Conservation (phyloP, 2,797 vertebrate species). For the Galagoides demidoff region DNA sequence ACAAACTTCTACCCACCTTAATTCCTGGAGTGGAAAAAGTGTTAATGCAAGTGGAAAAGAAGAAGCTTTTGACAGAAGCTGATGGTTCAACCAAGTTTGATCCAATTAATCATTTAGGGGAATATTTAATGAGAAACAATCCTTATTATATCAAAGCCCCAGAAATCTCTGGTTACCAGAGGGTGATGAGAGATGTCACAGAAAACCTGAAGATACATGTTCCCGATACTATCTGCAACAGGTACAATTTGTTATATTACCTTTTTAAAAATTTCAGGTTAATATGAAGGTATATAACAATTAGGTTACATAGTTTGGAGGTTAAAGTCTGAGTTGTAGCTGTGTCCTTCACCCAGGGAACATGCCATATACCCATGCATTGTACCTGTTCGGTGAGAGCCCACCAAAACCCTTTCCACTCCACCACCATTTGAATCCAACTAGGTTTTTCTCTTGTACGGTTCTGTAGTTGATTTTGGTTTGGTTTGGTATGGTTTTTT, state of each 20-base stretch:
- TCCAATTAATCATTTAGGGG: conserved; percentile 90
- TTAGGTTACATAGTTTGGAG: too few species aligned
- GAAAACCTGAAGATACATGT: conserved; percentile 83
- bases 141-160: conserved; percentile 72
- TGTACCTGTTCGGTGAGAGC: too few species aligned
- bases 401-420: too few species aligned
- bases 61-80: conserved; percentile 75
- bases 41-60: conserved; percentile 85
- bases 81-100: conserved; percentile 85
- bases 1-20: conserved; percentile 88
- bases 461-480: too few species aligned
- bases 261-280: too few species aligned
- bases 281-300: too few species aligned
- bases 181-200: conserved; percentile 81
- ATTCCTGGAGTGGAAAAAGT: conserved; percentile 85
- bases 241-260: conserved; percentile 77
- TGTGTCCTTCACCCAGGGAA: too few species aligned
- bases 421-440: too few species aligned
- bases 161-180: conserved; percentile 82
- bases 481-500: too few species aligned
- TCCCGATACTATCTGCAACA: conserved; percentile 80
- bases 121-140: conserved; percentile 90
- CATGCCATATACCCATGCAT: too few species aligned
- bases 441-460: too few species aligned
- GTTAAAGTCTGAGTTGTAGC: too few species aligned